Evolutionary conservation across 2,113 vertebrate species (phyloP).

Genomic region (Coracopsis vasa): DNA sequence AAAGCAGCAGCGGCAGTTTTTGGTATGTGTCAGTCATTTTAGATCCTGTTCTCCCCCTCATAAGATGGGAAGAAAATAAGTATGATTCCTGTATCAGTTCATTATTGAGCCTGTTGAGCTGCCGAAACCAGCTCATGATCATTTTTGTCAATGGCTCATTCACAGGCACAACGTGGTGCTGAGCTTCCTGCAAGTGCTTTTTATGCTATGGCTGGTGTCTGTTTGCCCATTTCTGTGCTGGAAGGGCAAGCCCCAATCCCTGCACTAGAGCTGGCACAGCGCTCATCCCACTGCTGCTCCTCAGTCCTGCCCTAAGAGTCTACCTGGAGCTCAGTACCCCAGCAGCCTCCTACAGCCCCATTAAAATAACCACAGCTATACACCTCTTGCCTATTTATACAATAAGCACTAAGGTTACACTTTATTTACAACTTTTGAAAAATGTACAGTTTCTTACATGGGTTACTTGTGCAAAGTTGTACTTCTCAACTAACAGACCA

Average conservation of each 20-base stretch:
- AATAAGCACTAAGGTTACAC: constrained; percentile 78
- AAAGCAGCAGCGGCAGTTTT: neutral
- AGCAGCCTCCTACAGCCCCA: fast-evolving
- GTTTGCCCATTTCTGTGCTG: neutral
- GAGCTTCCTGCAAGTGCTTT: neutral
- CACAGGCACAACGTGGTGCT: fast-evolving
- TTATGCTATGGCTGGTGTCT: neutral
- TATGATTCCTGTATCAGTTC: fast-evolving
- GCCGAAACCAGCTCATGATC: neutral
- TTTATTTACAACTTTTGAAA: constrained; percentile 98
- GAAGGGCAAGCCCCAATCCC: neutral
- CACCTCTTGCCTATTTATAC: constrained; percentile 63
- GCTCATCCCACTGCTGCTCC: fast-evolving
- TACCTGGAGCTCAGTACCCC: neutral
- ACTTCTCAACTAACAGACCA: constrained; percentile 74
- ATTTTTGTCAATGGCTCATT: neutral
- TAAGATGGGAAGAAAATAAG: neutral
- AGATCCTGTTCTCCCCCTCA: neutral
- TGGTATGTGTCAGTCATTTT: neutral
- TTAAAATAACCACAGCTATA: neutral
- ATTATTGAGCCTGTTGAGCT: fast-evolving
- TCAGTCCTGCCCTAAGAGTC: neutral
- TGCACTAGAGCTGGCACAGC: fast-evolving
- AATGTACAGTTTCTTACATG: constrained; percentile 99
- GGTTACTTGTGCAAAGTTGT: constrained; percentile 94